phyloP scores from a whole-genome alignment of 2,797 vertebrate species.

The Danio aesculapii region DNA sequence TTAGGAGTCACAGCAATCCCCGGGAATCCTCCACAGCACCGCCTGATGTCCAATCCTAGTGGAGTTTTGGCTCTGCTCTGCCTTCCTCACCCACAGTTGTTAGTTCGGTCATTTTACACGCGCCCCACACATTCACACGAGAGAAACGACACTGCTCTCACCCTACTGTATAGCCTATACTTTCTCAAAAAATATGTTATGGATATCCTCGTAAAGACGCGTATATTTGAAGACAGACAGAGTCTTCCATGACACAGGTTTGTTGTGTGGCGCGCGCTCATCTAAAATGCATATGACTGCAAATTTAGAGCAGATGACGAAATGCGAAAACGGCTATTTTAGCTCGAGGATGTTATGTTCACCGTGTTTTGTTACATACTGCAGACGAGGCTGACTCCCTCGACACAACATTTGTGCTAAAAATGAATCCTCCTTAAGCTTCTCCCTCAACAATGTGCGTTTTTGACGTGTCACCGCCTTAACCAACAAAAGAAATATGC shows the following conservation, averaged over 20 bases:
- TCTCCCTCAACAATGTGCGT: slow-evolving; percentile 14
- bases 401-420: slow-evolving; percentile 67
- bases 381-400: slow-evolving; percentile 50
- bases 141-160: slow-evolving; percentile 13
- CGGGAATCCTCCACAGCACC: slow-evolving; percentile 55
- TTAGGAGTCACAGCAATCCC: slow-evolving; percentile 62
- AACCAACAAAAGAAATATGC: slow-evolving; percentile 22
- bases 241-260: slow-evolving; percentile 18
- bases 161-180: background rate
- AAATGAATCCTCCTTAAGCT: slow-evolving; percentile 51
- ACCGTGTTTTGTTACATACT: slow-evolving; percentile 64
- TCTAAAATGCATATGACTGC: slow-evolving; percentile 64
- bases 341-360: slow-evolving; percentile 58
- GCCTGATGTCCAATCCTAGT: slow-evolving; percentile 53
- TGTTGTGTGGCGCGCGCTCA: slow-evolving; percentile 35
- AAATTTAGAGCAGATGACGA: slow-evolving; percentile 68
- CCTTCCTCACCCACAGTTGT: slow-evolving; percentile 65
- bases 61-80: slow-evolving; percentile 57
- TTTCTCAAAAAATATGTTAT: slow-evolving; percentile 29
- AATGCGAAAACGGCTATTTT: slow-evolving; percentile 69
- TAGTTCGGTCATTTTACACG: slow-evolving; percentile 69
- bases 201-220: background rate
- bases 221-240: slow-evolving; percentile 45
- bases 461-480: background rate
- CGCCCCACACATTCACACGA: slow-evolving; percentile 67